Evolutionary conservation across 2,113 vertebrate genomes (phyloP).

Genomic region (Eretmochelys imbricata): DNA sequence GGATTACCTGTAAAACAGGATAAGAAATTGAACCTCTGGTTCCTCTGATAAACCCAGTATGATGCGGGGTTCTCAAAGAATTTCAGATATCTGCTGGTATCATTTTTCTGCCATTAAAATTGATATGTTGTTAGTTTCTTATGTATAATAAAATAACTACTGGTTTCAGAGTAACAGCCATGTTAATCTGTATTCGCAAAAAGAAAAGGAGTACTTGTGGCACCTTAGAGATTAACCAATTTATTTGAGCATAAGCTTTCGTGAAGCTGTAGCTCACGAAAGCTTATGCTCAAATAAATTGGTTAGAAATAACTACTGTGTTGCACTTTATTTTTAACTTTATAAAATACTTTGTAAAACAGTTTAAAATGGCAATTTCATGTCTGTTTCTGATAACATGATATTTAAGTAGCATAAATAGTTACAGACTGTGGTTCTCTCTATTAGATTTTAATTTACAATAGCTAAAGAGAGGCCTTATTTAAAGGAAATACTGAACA

Average conservation of each 20-base stretch:
- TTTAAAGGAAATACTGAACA: not conserved
- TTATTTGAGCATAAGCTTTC: no score
- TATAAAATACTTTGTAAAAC: not conserved
- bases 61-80: not conserved
- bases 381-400: not conserved
- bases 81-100: not conserved
- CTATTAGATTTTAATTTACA: not conserved
- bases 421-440: not conserved
- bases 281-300: no score
- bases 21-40: not conserved
- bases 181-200: no score
- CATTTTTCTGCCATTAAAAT: not conserved
- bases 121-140: not conserved
- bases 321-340: not conserved
- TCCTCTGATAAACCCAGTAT: not conserved
- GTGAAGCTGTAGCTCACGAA: no score
- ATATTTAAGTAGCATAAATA: not conserved
- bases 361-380: not conserved
- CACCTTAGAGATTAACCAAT: no score
- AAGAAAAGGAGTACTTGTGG: no score
- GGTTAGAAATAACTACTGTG: not conserved
- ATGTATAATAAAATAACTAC: not conserved
- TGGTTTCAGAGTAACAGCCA: not conserved
- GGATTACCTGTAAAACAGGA: not conserved
- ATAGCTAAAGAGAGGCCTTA: slow-evolving; percentile 2